Evolutionary conservation across 2,113 vertebrate species (phyloP).

Genomic region (Nematolebias whitei): DNA sequence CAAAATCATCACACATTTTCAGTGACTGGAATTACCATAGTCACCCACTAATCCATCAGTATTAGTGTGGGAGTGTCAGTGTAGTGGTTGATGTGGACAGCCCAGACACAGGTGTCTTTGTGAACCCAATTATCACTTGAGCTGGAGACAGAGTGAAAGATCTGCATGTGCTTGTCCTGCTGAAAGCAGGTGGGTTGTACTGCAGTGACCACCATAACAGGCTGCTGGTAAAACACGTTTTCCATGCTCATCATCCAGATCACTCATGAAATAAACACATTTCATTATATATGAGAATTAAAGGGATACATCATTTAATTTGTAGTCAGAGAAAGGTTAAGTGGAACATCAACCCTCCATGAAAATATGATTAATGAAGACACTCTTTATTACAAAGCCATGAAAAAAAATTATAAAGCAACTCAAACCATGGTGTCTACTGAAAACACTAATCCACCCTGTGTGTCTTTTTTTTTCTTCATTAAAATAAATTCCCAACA

Average conservation of each 20-base stretch:
- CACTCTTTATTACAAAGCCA: too few species aligned
- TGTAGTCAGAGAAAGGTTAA: not conserved
- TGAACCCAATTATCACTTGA: constrained; percentile 70
- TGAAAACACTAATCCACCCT: too few species aligned
- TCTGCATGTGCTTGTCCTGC: constrained; percentile 72
- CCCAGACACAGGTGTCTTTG: constrained; percentile 59
- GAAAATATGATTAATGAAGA: too few species aligned
- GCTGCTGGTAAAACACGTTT: constrained; percentile 53
- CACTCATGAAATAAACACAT: constrained; percentile 36
- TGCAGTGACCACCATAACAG: constrained; percentile 55
- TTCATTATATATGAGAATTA: constrained; percentile 6
- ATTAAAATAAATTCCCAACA: too few species aligned
- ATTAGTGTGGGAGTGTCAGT: constrained; percentile 68
- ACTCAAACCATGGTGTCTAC: too few species aligned
- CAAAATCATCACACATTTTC: constrained; percentile 41
- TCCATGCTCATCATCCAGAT: constrained; percentile 49
- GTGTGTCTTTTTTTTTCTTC: too few species aligned
- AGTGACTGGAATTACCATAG: constrained; percentile 57
- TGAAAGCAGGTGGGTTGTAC: constrained; percentile 63
- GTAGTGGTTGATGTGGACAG: constrained; percentile 40
- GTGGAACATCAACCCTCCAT: not conserved
- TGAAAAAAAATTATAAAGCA: too few species aligned
- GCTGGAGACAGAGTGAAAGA: constrained; percentile 61
- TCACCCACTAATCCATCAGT: constrained; percentile 69
- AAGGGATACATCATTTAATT: constrained; percentile 4